phyloP scores from a whole-genome alignment of 1,140 invertebrate genomes.

The Sesamia nonagrioides region DNA sequence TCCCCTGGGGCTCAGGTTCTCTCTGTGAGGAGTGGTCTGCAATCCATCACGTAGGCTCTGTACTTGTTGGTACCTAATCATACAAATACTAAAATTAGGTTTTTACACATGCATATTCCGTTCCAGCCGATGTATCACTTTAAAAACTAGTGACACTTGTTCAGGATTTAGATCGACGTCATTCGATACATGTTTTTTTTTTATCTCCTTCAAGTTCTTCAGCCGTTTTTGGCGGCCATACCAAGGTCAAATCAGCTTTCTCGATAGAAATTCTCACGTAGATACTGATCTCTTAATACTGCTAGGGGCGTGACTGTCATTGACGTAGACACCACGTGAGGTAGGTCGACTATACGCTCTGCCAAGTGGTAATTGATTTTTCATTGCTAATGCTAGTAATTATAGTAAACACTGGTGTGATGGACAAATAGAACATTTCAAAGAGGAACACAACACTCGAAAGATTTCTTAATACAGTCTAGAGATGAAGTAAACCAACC shows the following conservation, averaged over 20 bases:
- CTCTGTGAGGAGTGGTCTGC: too few species aligned
- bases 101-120: background rate
- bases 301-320: slow-evolving; percentile 47
- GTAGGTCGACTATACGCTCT: slow-evolving; percentile 54
- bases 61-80: too few species aligned
- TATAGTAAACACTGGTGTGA: slow-evolving; percentile 8
- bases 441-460: background rate
- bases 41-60: too few species aligned
- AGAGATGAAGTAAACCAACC: background rate
- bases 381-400: slow-evolving; percentile 42
- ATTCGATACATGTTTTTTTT: background rate
- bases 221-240: background rate
- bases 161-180: background rate
- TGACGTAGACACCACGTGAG: slow-evolving; percentile 60
- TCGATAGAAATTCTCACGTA: slow-evolving; percentile 27
- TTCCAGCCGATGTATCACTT: background rate
- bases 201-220: background rate
- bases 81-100: background rate
- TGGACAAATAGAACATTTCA: background rate
- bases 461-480: background rate
- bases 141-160: background rate
- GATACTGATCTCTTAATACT: slow-evolving; percentile 2
- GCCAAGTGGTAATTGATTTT: slow-evolving; percentile 57
- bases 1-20: too few species aligned
- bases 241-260: slow-evolving; percentile 33